Percentiles rank a stretch among this genome's conserved stretches.
phyloP scores from a whole-genome alignment of 2,113 vertebrate genomes.

The Corvus cornix region DNA sequence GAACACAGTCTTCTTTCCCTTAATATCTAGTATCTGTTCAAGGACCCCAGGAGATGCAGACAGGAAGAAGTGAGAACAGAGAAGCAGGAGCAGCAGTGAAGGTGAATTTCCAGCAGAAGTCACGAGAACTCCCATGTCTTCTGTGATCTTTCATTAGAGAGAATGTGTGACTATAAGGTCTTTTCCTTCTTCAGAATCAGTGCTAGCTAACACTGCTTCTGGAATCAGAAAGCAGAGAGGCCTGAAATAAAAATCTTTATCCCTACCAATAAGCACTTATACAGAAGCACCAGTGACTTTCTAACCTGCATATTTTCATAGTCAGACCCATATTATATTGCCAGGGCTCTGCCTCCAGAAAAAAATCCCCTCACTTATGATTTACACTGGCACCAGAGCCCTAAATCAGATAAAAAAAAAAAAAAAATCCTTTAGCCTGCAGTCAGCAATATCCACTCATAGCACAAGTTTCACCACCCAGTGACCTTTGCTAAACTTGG shows the following conservation, averaged over 20 bases:
- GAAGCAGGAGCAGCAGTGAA: not conserved
- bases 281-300: not conserved
- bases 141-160: not conserved
- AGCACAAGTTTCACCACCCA: not conserved
- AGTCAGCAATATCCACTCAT: not conserved
- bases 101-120: not conserved
- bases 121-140: not conserved
- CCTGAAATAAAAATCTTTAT: not conserved
- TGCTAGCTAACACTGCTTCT: not conserved
- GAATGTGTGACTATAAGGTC: not conserved
- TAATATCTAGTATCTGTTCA: not conserved
- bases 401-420: not conserved
- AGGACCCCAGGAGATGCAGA: not conserved
- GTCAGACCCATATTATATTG: not conserved
- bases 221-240: not conserved
- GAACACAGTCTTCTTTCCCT: not conserved
- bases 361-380: not conserved
- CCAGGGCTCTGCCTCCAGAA: not conserved
- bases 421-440: not conserved
- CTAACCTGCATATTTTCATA: not conserved
- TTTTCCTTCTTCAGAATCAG: not conserved
- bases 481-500: not conserved
- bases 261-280: not conserved
- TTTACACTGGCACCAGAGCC: not conserved
- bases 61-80: not conserved